Conservation (phyloP, 2,797 vertebrate species). For the Chiloscyllium punctatum region DNA sequence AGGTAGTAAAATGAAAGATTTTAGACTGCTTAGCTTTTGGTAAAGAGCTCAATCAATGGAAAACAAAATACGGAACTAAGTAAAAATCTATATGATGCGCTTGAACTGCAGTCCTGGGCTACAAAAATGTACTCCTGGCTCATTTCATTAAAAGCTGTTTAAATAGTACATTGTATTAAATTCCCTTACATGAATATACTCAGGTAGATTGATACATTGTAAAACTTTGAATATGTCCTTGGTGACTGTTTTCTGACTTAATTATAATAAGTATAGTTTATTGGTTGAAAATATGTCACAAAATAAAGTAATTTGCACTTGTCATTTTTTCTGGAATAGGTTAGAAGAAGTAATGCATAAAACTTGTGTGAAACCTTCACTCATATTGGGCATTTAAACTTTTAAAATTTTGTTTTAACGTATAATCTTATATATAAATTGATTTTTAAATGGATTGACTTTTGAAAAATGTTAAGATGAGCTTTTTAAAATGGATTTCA, state of each 20-base stretch:
- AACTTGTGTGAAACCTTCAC: neutral
- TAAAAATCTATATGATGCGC: neutral
- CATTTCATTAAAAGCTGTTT: neutral
- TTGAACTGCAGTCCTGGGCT: neutral
- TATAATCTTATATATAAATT: neutral
- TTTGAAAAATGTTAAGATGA: neutral
- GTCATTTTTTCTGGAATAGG: neutral
- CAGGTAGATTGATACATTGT: neutral
- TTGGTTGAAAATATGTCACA: neutral
- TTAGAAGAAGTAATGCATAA: neutral
- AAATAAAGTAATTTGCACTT: neutral
- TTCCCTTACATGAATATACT: neutral
- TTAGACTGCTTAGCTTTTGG: neutral
- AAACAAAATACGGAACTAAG: neutral
- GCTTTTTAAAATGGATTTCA: neutral
- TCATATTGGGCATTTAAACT: neutral
- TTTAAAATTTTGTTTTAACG: neutral
- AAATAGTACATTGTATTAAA: neutral
- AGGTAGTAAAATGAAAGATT: conserved; percentile 8
- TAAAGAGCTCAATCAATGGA: neutral
- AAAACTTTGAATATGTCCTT: neutral
- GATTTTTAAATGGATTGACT: neutral
- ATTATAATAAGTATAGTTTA: neutral
- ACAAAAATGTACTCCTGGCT: neutral
- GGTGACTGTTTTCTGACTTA: neutral